Base-by-base conservation (phyloP, 1,140 invertebrate genomes). In the Coboldia fuscipes region DNA sequence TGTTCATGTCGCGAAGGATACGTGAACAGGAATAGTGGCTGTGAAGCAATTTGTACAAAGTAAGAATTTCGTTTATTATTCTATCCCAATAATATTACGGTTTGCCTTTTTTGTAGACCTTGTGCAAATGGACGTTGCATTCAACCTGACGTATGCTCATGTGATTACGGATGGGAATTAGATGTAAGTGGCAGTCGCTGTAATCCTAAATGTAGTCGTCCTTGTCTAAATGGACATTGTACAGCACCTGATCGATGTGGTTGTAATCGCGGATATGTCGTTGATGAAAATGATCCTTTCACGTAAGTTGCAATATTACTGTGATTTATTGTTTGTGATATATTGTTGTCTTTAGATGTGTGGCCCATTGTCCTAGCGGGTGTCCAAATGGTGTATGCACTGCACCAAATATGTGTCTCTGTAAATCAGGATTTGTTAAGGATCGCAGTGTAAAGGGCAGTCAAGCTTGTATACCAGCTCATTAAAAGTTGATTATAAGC, bases 391-490 rank as follows among this genome's bases (percentile, higher is more conserved):
- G 69, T 3, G 57, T 61, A 18, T 75, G 70, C 42, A 62, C 62
- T 4, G 56, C 52, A 1, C 66, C 66, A 3, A 60, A 68, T 42
- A 55, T 62, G 29, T 71, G 68, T 43, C 52, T 60, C 19, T 71
- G 67, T 40, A 55, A 63, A 36, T 49, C 50, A 1, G 70, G 70
- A 12, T 72, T 57, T 43, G 52, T 63, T 34, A 71, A 75, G 42
- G 66, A 71, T 41, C 43, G 48, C 3, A 67, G 71, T 30, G 63
- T 69, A 2, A 77, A 76, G 47, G 71, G 71, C 1, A 62, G 65
- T 16, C 62, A 71, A 30, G 53, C 47, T 12, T 78, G 74, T 43
- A 48, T 75, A 6, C 52, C 51, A 6, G 27, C 8, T 15, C 6
- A 6, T 9, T 29, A 29, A 29, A 29, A 7, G 23, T 24, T 24